phyloP scores from a whole-genome alignment of 2,113 vertebrate species.

The Notarius quadriscutis region DNA sequence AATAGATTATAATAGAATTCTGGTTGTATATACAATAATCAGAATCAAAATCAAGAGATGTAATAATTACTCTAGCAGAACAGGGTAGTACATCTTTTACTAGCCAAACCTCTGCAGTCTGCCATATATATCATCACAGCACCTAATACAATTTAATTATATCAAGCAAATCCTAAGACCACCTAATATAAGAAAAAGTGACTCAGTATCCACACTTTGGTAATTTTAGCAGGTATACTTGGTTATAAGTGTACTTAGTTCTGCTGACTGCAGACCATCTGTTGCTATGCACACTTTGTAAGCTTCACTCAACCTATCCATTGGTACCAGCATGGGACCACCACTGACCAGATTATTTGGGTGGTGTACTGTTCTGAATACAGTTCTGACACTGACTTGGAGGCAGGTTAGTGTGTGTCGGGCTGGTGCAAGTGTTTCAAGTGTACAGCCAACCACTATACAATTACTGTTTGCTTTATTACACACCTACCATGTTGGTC shows the following conservation, averaged over 20 bases:
- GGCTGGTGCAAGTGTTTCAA: neutral
- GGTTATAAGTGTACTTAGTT: neutral
- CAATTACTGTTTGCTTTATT: neutral
- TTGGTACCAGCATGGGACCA: neutral
- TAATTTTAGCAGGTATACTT: neutral
- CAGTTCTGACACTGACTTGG: neutral
- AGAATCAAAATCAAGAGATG: slow-evolving; percentile 1
- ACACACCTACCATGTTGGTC: neutral
- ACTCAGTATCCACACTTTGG: neutral
- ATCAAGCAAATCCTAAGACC: neutral
- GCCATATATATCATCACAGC: neutral
- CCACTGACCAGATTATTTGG: neutral
- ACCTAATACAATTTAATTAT: slow-evolving; percentile 8
- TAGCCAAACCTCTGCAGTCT: neutral
- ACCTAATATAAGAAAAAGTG: neutral
- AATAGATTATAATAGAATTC: slow-evolving; percentile 24
- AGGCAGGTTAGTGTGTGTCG: neutral
- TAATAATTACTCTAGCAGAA: neutral
- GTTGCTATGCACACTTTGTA: neutral
- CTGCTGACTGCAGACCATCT: neutral
- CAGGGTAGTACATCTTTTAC: neutral
- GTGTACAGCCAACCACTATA: neutral
- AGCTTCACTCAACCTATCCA: neutral
- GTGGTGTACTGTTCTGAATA: neutral
- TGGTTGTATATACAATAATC: slow-evolving; percentile 22